Base-by-base conservation (phyloP, 2,797 vertebrate species). In the Sebastes diploproa region DNA sequence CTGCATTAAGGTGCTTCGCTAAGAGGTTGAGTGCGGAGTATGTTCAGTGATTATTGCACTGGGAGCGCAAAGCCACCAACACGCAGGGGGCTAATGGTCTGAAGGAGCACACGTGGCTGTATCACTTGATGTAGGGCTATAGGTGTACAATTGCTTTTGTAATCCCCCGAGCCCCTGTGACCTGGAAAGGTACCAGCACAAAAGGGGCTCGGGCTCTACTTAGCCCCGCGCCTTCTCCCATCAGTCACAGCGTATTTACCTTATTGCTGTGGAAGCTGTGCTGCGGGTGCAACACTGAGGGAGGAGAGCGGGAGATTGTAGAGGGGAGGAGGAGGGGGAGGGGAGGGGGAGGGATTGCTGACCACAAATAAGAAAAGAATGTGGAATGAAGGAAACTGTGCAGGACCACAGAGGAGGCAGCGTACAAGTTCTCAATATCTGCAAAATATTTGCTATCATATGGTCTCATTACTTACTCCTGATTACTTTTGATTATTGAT, bases 141-240 rank as follows among this genome's bases (percentile, higher is more conserved):
- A 75, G 88, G 82, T 81, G 85, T 69, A 86, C 88, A 88, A 88
- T 91, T 90, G 89, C 86, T 88, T 92, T 87, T 87, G 81, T 80
- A 86, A 91, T 88, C 86, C 85, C 87, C 14, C 0, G 54, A 78
- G 84, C 32, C 56, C 20, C 14, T 29, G 64, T 77, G 81, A 88
- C 89, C 85, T 85, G 82, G 52, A 87, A 84, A 79, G 71, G 76
- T 71, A 72, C 1, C 30, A 76, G 80, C 50, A 86, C 80, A 86
- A 83, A 83, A 83, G 77, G 74, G 76, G 71, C 73, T 34, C 1
- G 4, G 52, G 64, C 79, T 77, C 77, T 71, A 89, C 82, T 91
- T 86, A 86, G 81, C 81, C 77, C 62, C 1, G 2, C 1, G 55
- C 61, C 69, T 82, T 72, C 80, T 46, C 75, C 80, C 83, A 83